Evolutionary conservation across 2,797 vertebrate genomes (phyloP), one percentile per base, ranked within the genome.

Genomic region (Gadopsis marmoratus): DNA sequence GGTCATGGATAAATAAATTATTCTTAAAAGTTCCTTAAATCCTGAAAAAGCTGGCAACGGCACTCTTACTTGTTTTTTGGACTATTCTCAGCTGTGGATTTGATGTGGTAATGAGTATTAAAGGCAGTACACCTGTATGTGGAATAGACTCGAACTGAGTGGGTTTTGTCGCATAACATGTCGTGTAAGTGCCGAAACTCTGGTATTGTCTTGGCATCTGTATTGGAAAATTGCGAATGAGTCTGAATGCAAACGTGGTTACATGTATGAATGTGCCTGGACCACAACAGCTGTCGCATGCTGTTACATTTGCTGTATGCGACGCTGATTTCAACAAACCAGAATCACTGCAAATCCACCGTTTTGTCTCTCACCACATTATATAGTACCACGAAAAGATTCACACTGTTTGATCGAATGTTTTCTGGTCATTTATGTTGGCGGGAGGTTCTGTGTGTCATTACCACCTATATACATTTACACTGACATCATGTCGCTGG

Each of bases 401-500:
- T 11, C 14, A 26, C 19, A 10, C 2, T 21, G 26, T 64, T 41
- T 33, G 21, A 6, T 45, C 39, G 45, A 35, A 47, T 35, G 26
- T 51, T 58, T 43, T 33, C 45, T 21, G 33, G 4, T 56, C 12
- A 45, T 62, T 9, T 31, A 43, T 71, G 47, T 47, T 59, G 35
- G 12, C 23, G 0, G 47, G 12, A 29, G 7, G n/a, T 17, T 26
- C 33, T 29, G 0, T 19, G 16, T 41, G 37, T 61, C 37, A 19
- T 17, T 33, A 17, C 33, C 10, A 23, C 39, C 33, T 71, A 37
- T 47, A 3, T 13, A 31, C 5, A n/a, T 59, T 67, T 17, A 51
- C 43, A 7, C 43, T 83, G 19, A 85, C 67, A 41, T 31, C 8
- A 26, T 83, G 50, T 76, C 45, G 21, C 71, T 76, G n/a, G 73